A percentile compares a stretch with the other conserved stretches of the same genome.
Evolutionary conservation across 2,888 invertebrate genomes (phyloP).

Genomic region (Pristionchus mayeri): DNA sequence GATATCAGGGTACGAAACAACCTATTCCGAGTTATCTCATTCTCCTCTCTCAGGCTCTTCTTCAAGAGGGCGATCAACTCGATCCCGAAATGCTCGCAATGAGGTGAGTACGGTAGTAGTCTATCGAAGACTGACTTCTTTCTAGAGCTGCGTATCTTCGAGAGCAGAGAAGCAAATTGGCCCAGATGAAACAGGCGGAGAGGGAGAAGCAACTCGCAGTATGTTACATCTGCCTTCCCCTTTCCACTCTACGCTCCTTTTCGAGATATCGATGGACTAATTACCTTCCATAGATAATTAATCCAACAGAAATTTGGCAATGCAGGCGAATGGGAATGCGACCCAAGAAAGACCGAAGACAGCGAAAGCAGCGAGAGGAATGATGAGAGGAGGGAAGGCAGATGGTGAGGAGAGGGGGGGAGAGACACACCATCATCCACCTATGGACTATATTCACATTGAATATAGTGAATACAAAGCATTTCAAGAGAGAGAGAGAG

Average conservation of each 20-base stretch:
- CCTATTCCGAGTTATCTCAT: not conserved
- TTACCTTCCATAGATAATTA: too few relatives aligned
- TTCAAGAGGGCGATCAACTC: constrained; percentile 54
- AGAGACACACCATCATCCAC: too few relatives aligned
- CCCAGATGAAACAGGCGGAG: constrained; percentile 90
- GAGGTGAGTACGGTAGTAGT: constrained; percentile 65
- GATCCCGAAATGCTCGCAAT: constrained; percentile 80
- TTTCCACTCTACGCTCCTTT: too few relatives aligned
- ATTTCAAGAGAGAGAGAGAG: too few relatives aligned
- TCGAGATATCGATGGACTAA: too few relatives aligned
- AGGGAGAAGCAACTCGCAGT: constrained; percentile 82
- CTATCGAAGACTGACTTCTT: not conserved
- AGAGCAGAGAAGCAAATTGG: constrained; percentile 90
- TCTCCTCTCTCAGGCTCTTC: constrained; percentile 52
- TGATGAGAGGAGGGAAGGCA: constrained; percentile 50
- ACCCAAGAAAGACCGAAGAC: constrained; percentile 62
- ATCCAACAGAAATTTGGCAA: too few relatives aligned
- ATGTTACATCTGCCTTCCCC: not conserved
- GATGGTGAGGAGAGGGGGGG: constrained; percentile 2
- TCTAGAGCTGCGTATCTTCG: constrained; percentile 87
- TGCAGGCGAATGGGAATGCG: not conserved
- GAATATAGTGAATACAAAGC: too few relatives aligned
- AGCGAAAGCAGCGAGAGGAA: constrained; percentile 64
- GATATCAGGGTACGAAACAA: not conserved
- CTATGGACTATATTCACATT: too few relatives aligned